These are phyloP conservation scores for Drosophila subquinaria DNA, from an alignment of 2,888 invertebrate species.

Conservation along the genomic window DNA sequence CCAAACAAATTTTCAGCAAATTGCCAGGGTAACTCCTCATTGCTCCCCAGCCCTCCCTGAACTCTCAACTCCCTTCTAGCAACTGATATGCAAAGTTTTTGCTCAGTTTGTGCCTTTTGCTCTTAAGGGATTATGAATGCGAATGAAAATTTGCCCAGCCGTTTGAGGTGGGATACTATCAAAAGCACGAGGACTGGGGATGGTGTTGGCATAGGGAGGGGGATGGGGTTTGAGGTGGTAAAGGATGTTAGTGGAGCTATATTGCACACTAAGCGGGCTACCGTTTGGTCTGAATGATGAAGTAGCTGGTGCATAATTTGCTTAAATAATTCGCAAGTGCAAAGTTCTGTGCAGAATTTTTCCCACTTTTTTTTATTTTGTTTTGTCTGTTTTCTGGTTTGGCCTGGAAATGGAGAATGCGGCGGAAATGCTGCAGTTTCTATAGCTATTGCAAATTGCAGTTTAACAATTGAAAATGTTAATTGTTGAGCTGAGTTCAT, in stretches of 20 bases:
- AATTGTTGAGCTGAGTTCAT: constrained; percentile 43
- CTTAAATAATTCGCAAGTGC: constrained; percentile 72
- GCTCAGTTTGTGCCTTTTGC: constrained; percentile 62
- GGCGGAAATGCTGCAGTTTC: constrained; percentile 54
- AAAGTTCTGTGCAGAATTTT: constrained; percentile 38
- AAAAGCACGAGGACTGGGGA: background rate
- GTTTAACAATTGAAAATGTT: constrained; percentile 58
- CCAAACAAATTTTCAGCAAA: constrained; percentile 60
- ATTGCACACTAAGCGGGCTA: constrained; percentile 20
- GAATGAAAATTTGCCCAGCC: constrained; percentile 60
- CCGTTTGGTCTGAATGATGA: constrained; percentile 44
- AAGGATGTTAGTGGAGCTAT: constrained; percentile 12
- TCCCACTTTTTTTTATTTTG: background rate
- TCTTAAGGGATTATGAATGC: constrained; percentile 75
- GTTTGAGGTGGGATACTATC: constrained; percentile 16
- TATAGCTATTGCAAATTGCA: constrained; percentile 31
- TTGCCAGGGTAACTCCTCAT: constrained; percentile 34
- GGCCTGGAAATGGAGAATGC: constrained; percentile 39
- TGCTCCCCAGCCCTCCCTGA: background rate
- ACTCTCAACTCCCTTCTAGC: background rate
- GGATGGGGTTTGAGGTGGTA: background rate
- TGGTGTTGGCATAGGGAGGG: background rate
- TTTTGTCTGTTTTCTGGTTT: constrained; percentile 15
- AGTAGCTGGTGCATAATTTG: constrained; percentile 69
- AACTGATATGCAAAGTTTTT: constrained; percentile 61